Evolutionary conservation across 2,113 vertebrate genomes (phyloP).

Genomic region (Deroptyus accipitrinus): DNA sequence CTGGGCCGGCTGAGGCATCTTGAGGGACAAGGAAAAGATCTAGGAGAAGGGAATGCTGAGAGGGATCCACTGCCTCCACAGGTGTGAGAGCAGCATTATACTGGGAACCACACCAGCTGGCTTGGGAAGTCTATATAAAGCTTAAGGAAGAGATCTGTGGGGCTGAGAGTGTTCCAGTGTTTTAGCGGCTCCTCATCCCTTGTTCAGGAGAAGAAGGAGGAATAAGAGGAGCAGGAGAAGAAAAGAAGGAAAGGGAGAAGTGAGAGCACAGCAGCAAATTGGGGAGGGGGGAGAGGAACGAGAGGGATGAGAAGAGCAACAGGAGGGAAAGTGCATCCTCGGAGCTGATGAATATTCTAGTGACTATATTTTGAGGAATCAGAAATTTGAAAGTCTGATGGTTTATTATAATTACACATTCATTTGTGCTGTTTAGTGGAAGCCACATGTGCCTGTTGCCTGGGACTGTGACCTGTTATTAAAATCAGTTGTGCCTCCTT

Average conservation of each 20-base stretch:
- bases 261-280: background rate
- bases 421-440: conserved; percentile 84
- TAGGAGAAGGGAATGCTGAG: background rate
- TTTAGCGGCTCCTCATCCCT: rapidly evolving
- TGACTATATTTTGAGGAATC: conserved; percentile 76
- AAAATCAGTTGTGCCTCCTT: conserved; percentile 87
- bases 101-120: background rate
- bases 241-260: background rate
- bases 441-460: conserved; percentile 75
- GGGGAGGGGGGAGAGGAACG: background rate
- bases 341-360: conserved; percentile 87
- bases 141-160: background rate
- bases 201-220: background rate
- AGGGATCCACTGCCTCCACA: background rate
- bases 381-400: conserved; percentile 85
- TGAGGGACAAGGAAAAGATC: rapidly evolving
- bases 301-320: conserved; percentile 23
- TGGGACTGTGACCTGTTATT: conserved; percentile 85
- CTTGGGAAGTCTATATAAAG: background rate
- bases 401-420: conserved; percentile 87
- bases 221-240: background rate
- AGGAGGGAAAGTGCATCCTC: conserved; percentile 61
- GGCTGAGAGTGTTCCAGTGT: background rate
- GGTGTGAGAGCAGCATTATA: background rate
- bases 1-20: rapidly evolving